A percentile compares a stretch with the other conserved stretches of the same genome.
Conservation (phyloP, 2,797 vertebrate species). For the Dallia pectoralis region DNA sequence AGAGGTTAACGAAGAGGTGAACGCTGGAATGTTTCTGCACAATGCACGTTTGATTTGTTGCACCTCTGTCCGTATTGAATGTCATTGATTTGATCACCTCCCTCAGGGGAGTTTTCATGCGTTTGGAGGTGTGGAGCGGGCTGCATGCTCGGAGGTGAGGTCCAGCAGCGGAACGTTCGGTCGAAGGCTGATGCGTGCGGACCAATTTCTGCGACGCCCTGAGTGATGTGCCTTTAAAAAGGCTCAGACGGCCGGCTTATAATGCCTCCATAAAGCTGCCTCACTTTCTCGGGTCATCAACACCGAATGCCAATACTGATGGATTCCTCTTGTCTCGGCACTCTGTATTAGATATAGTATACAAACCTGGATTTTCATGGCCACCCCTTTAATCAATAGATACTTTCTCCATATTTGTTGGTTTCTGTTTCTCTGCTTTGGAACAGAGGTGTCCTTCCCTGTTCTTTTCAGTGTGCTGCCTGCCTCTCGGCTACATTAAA, state of each 20-base stretch:
- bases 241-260: constrained; percentile 65
- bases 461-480: constrained; percentile 11
- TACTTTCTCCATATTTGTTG: constrained; percentile 45
- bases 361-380: constrained; percentile 59
- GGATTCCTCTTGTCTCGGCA: constrained; percentile 61
- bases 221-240: constrained; percentile 72
- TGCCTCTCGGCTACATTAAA: constrained; percentile 29
- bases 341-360: constrained; percentile 49
- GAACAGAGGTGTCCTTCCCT: constrained; percentile 28
- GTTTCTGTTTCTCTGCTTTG: constrained; percentile 9
- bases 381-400: constrained; percentile 57
- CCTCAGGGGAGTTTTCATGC: no score
- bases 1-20: background rate
- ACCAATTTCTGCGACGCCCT: constrained; percentile 52
- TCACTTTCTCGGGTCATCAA: constrained; percentile 65
- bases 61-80: background rate
- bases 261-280: constrained; percentile 67
- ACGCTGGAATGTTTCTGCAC: background rate
- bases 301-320: constrained; percentile 62
- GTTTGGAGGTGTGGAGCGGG: background rate
- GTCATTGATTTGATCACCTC: background rate
- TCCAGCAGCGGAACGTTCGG: constrained; percentile 32
- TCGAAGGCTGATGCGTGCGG: constrained; percentile 43
- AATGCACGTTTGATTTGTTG: background rate
- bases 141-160: constrained; percentile 2